Evolutionary conservation across 2,797 vertebrate genomes (phyloP), one percentile per base, ranked within the genome.

Genomic region (Taeniopygia guttata): DNA sequence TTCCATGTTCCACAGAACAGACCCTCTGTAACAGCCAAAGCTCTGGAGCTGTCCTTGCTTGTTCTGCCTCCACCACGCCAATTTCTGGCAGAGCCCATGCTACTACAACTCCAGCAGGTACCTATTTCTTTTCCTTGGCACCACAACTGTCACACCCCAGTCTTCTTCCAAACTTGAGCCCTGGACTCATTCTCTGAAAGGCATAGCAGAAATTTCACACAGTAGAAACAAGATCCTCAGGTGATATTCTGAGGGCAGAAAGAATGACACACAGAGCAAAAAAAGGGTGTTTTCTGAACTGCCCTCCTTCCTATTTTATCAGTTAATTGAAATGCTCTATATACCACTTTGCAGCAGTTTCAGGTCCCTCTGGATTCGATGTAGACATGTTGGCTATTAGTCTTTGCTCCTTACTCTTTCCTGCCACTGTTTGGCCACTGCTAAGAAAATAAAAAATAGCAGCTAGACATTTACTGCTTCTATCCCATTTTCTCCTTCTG

Each of bases 1-100:
- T 43, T 46, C 5, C 6, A 20, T 0, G 0, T 30, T 21, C 7
- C 10, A 6, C 46, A 40, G n/a, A 27, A 51, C 8, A 58, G 29
- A 70, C 3, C 6, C 40, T 25, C 17, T 13, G 2, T 29, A 67
- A 43, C 4, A 60, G 22, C 16, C 40, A 43, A 54, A 80, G 60
- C 11, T 92, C 36, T 27, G 74, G n/a, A 67, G n/a, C 6, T 67
- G 4, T 63, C 8, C 19, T 40, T 64, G n/a, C 45, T 58, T 67
- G 32, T 52, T 89, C 51, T 82, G 19, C 36, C 54, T 72, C 10
- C 6, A 21, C 19, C 10, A 30, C 32, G n/a, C 64, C 26, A 1
- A 0, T 30, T 42, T 29, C 29, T 34, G 49, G 17, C 55, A 92
- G 26, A 90, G 5, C 11, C 7, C 27, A 19, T 5, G 4, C 51